phyloP scores from a whole-genome alignment of 2,797 vertebrate genomes.

The Galaxias olidus region DNA sequence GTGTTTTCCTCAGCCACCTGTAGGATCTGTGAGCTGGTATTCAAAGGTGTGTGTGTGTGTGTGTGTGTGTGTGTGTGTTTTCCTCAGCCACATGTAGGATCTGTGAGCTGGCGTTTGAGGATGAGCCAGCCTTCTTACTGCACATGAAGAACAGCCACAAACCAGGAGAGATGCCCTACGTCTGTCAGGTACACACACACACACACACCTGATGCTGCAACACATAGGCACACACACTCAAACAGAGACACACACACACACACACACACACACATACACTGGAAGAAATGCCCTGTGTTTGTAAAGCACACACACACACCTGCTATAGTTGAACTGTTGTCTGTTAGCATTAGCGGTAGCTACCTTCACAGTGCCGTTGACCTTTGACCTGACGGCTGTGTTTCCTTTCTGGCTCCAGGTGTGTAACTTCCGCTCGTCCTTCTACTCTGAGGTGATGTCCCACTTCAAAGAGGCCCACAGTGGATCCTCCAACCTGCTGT shows the following conservation, averaged over 20 bases:
- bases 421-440: slow-evolving; percentile 90
- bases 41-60: slow-evolving; percentile 78
- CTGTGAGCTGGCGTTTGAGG: slow-evolving; percentile 88
- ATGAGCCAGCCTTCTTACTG: slow-evolving; percentile 83
- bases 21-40: slow-evolving; percentile 91
- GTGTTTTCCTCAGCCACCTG: slow-evolving; percentile 78
- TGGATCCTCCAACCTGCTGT: slow-evolving; percentile 82
- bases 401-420: slow-evolving; percentile 69
- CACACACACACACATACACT: too few species aligned
- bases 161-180: slow-evolving; percentile 96
- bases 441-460: slow-evolving; percentile 82
- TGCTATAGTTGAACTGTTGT: too few species aligned
- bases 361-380: not conserved
- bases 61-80: slow-evolving; percentile 3
- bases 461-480: slow-evolving; percentile 86
- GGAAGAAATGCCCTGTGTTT: too few species aligned
- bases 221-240: too few species aligned
- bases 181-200: slow-evolving; percentile 82
- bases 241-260: too few species aligned
- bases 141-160: slow-evolving; percentile 95
- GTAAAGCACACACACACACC: too few species aligned
- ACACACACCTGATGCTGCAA: too few species aligned
- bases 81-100: slow-evolving; percentile 87
- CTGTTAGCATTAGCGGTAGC: too few species aligned
- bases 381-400: too few species aligned